phyloP scores from a whole-genome alignment of 1,140 invertebrate species.

The Triops cancriformis region DNA sequence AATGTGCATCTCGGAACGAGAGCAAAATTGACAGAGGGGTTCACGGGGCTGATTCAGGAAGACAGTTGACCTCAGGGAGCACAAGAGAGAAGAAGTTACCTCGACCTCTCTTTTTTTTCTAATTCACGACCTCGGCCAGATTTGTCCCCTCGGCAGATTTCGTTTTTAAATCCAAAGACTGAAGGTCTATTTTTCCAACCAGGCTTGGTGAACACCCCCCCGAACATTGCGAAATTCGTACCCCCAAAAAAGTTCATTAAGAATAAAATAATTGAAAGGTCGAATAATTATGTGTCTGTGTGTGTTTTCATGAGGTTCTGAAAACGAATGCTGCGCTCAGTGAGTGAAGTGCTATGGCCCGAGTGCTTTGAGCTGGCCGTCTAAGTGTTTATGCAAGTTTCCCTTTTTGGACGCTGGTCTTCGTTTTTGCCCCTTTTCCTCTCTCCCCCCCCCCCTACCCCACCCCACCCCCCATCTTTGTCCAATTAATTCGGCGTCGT shows the following conservation, averaged over 20 bases:
- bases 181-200: no score
- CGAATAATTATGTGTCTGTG: constrained; percentile 14
- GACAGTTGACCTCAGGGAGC: constrained; percentile 12
- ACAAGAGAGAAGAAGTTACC: not conserved
- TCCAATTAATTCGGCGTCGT: not conserved
- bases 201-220: no score
- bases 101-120: not conserved
- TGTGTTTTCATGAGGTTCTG: constrained; percentile 5
- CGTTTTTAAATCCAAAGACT: no score
- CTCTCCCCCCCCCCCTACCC: not conserved
- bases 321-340: not conserved
- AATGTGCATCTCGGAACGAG: not conserved
- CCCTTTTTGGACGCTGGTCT: not conserved
- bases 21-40: not conserved
- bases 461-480: not conserved
- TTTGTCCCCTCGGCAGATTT: not conserved
- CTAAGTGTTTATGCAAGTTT: not conserved
- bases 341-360: not conserved
- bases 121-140: not conserved
- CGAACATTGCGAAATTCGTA: no score
- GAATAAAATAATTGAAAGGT: not conserved
- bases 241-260: no score
- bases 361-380: not conserved
- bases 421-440: not conserved
- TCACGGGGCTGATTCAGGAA: not conserved